Evolutionary conservation across 92 coral and sea anemone genomes (phyloP).

Genomic region (Actinernus sp.): DNA sequence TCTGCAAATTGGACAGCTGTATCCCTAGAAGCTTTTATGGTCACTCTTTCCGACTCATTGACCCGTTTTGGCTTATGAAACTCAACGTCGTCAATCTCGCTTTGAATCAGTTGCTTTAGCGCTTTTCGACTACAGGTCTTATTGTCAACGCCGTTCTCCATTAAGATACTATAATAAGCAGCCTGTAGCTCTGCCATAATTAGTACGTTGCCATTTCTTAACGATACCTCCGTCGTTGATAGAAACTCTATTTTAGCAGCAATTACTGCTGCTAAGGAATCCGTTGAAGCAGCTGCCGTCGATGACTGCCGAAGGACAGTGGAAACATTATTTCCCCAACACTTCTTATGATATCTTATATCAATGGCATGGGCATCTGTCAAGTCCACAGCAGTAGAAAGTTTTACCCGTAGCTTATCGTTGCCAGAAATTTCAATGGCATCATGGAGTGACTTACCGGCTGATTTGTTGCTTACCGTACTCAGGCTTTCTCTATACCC

Average conservation of each 20-base stretch:
- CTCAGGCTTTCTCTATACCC: too few species aligned
- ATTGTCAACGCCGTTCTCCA: slow-evolving; percentile 20
- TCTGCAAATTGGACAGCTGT: background rate
- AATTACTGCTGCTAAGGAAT: too few species aligned
- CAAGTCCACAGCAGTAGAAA: too few species aligned
- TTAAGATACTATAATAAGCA: slow-evolving; percentile 17
- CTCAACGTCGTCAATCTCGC: slow-evolving; percentile 15
- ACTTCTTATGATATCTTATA: too few species aligned
- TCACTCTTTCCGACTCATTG: slow-evolving; percentile 6
- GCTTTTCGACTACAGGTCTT: slow-evolving; percentile 10
- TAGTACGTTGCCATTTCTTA: slow-evolving; percentile 33
- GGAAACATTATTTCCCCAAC: too few species aligned
- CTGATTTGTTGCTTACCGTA: too few species aligned
- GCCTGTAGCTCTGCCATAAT: slow-evolving; percentile 27
- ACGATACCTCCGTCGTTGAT: slow-evolving; percentile 5
- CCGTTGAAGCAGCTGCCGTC: too few species aligned
- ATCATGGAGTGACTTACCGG: too few species aligned
- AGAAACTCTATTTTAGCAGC: slow-evolving; percentile 44
- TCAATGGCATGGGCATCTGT: too few species aligned
- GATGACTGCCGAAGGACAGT: too few species aligned
- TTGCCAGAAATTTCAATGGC: too few species aligned
- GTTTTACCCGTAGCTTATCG: too few species aligned
- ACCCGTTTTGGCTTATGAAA: slow-evolving; percentile 10
- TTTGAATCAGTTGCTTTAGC: slow-evolving; percentile 20
- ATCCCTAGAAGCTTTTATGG: slow-evolving; percentile 2